Evolutionary conservation across 2,888 invertebrate species (phyloP).

Genomic region (Nymphalis c-album): DNA sequence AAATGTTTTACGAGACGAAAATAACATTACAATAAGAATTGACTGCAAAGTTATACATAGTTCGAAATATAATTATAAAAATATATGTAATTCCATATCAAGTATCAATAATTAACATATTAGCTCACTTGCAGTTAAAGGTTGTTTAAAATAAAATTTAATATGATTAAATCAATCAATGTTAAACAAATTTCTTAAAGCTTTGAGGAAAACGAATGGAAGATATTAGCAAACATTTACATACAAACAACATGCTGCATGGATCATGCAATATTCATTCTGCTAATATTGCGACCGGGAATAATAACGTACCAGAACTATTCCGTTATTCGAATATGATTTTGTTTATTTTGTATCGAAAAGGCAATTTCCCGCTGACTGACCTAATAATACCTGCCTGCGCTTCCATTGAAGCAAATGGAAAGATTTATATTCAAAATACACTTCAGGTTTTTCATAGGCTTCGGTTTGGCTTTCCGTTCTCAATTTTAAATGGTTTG

Average conservation of each 20-base stretch:
- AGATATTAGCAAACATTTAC: conserved; percentile 9
- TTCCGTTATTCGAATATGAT: conserved; percentile 15
- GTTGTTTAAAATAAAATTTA: no score
- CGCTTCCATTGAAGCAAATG: conserved; percentile 6
- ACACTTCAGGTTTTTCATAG: background rate
- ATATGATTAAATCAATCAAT: no score
- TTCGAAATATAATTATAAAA: no score
- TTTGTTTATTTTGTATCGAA: conserved; percentile 18
- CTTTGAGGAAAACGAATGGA: background rate
- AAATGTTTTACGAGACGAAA: no score
- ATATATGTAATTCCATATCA: no score
- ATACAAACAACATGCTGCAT: conserved; percentile 4
- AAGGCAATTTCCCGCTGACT: conserved; percentile 11
- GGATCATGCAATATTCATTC: conserved; percentile 9
- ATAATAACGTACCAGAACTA: conserved; percentile 1
- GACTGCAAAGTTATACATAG: no score
- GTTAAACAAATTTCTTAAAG: background rate
- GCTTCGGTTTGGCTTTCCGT: background rate
- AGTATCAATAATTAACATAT: no score
- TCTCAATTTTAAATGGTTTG: no score
- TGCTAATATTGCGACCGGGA: conserved; percentile 1
- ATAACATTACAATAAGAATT: no score
- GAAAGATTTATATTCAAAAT: background rate
- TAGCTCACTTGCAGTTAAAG: no score
- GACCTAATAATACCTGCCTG: conserved; percentile 8